phyloP scores from a whole-genome alignment of 1,140 invertebrate species.

The Sesamia nonagrioides region DNA sequence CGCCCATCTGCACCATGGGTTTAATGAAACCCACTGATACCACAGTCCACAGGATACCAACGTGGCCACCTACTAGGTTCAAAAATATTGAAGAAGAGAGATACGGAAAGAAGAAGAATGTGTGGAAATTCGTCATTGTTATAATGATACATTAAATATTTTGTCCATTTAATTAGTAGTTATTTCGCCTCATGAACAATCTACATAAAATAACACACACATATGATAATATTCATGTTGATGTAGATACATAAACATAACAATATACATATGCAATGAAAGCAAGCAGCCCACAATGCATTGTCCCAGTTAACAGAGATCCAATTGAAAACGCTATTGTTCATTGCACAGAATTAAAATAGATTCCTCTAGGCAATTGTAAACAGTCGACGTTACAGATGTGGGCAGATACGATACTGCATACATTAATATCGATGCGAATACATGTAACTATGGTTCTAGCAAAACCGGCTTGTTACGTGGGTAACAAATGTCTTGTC shows the following conservation, averaged over 20 bases:
- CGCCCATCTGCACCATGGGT: too few relatives aligned
- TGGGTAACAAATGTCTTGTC: too few relatives aligned
- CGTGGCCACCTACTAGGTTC: too few relatives aligned
- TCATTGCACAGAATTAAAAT: slow-evolving; percentile 37
- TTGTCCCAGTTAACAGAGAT: slow-evolving; percentile 18
- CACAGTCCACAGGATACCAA: too few relatives aligned
- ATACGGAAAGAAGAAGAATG: too few relatives aligned
- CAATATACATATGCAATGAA: slow-evolving; percentile 27
- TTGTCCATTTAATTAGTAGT: too few relatives aligned
- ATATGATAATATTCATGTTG: background rate
- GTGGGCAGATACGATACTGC: slow-evolving; percentile 21
- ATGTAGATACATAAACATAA: background rate
- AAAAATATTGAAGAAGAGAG: too few relatives aligned
- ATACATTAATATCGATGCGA: background rate
- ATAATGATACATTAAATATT: too few relatives aligned
- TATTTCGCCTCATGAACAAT: too few relatives aligned
- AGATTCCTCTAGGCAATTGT: slow-evolving; percentile 23
- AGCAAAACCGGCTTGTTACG: too few relatives aligned
- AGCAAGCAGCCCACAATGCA: slow-evolving; percentile 21
- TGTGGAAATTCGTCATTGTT: too few relatives aligned
- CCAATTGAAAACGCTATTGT: slow-evolving; percentile 23
- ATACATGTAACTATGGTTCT: background rate
- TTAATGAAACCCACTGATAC: too few relatives aligned
- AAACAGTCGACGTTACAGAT: slow-evolving; percentile 3
- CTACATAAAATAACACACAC: background rate